Evolutionary conservation across 2,797 vertebrate species (phyloP).

Genomic region (Micrastur ruficollis): DNA sequence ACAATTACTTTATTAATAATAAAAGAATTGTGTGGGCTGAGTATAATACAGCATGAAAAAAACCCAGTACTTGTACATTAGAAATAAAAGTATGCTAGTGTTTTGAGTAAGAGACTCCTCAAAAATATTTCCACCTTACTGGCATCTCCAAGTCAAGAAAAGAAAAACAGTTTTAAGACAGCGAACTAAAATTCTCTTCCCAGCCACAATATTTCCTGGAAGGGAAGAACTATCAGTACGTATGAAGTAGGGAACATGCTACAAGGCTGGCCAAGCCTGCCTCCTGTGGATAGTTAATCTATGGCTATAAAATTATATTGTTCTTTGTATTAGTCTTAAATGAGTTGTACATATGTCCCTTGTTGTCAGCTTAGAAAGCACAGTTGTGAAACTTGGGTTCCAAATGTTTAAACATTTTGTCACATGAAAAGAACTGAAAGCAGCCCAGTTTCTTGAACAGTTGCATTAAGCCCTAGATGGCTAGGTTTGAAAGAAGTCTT

Average conservation of each 20-base stretch:
- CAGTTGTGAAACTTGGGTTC: neutral
- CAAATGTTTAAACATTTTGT: neutral
- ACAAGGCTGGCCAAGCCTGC: neutral
- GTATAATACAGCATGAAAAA: neutral
- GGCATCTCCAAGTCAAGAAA: neutral
- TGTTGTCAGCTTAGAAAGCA: slow-evolving; percentile 10
- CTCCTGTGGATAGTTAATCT: neutral
- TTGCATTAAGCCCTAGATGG: neutral
- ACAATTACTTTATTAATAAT: neutral
- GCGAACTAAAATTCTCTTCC: neutral
- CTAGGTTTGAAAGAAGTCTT: neutral
- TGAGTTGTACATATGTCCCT: neutral
- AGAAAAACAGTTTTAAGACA: neutral
- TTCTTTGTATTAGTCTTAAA: slow-evolving; percentile 2
- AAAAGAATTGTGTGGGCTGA: neutral
- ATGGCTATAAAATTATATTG: neutral
- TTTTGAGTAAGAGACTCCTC: neutral
- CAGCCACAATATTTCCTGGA: slow-evolving; percentile 8
- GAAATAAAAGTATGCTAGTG: neutral
- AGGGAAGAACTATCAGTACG: neutral
- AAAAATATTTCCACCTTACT: neutral
- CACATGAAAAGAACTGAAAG: neutral
- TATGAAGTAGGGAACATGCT: neutral
- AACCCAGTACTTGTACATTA: neutral
- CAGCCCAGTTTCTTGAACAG: neutral